phyloP scores from a whole-genome alignment of 2,888 invertebrate species.

The Lasioglossum lativentre region DNA sequence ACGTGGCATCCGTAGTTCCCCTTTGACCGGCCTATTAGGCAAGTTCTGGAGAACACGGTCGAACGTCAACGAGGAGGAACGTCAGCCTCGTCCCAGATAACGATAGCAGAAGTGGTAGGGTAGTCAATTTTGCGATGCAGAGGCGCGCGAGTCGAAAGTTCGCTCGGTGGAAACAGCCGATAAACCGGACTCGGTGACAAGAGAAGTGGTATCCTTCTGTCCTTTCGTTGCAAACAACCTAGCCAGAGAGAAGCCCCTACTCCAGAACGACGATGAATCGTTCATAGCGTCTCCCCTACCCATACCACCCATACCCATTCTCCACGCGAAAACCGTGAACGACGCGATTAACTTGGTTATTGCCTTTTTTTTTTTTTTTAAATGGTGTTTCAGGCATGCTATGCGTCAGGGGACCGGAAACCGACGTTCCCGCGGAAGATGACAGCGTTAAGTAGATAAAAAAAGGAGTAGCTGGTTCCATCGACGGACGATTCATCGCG shows the following conservation, averaged over 20 bases:
- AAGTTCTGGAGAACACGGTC: constrained; percentile 52
- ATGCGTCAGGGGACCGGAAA: constrained; percentile 72
- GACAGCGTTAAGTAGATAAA: constrained; percentile 79
- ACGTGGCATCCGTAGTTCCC: constrained; percentile 28
- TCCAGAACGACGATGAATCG: background rate
- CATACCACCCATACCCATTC: background rate
- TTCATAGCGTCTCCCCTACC: background rate
- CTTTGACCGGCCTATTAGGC: constrained; percentile 47
- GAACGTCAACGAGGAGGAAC: constrained; percentile 62
- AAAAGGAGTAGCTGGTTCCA: constrained; percentile 69
- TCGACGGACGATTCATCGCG: constrained; percentile 70
- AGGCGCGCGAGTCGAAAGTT: constrained; percentile 64
- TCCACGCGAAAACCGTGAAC: constrained; percentile 3
- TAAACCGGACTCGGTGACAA: constrained; percentile 61
- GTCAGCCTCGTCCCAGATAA: constrained; percentile 55
- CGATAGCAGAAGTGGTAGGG: constrained; percentile 35
- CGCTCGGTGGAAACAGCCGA: constrained; percentile 69
- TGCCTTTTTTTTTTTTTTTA: background rate
- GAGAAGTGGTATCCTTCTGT: constrained; percentile 35
- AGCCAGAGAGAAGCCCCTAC: background rate
- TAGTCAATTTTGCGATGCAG: constrained; percentile 54
- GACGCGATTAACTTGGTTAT: constrained; percentile 26
- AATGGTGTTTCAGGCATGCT: constrained; percentile 74
- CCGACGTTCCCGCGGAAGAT: constrained; percentile 74
- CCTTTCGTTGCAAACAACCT: constrained; percentile 45